A percentile compares a stretch with the other conserved stretches of the same genome.
Evolutionary conservation across 2,113 vertebrate genomes (phyloP).

Genomic region (Melanotaenia duboulayi): DNA sequence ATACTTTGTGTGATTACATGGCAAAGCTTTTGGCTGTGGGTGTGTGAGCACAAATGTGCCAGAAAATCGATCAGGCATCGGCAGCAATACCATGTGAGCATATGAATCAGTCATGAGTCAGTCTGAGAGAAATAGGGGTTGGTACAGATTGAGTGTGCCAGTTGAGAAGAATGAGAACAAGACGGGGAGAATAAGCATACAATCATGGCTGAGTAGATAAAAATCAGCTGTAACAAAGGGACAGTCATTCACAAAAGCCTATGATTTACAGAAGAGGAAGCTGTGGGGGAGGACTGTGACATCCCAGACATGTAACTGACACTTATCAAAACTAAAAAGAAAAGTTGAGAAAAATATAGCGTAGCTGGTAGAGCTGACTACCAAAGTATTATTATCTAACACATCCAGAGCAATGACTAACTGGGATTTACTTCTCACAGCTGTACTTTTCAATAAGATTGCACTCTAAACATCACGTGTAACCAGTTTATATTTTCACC

Average conservation of each 20-base stretch:
- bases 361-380: neutral
- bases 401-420: constrained; percentile 15
- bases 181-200: constrained; percentile 41
- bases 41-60: constrained; percentile 53
- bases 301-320: constrained; percentile 57
- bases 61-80: constrained; percentile 53
- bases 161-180: constrained; percentile 39
- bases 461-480: constrained; percentile 33
- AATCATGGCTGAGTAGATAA: constrained; percentile 49
- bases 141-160: constrained; percentile 39
- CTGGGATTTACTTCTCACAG: neutral
- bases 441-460: constrained; percentile 13
- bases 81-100: constrained; percentile 48
- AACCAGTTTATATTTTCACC: constrained; percentile 11
- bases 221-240: constrained; percentile 66
- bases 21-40: constrained; percentile 37
- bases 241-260: constrained; percentile 66
- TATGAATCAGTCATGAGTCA: constrained; percentile 50
- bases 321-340: constrained; percentile 43
- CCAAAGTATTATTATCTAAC: constrained; percentile 15
- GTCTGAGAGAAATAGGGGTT: constrained; percentile 44
- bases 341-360: constrained; percentile 32
- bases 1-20: constrained; percentile 67
- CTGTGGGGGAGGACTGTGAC: constrained; percentile 51
- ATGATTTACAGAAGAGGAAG: constrained; percentile 65